Evolutionary conservation across 2,113 vertebrate species (phyloP), one percentile per base, ranked within the genome.

Genomic region (Vulpes vulpes): DNA sequence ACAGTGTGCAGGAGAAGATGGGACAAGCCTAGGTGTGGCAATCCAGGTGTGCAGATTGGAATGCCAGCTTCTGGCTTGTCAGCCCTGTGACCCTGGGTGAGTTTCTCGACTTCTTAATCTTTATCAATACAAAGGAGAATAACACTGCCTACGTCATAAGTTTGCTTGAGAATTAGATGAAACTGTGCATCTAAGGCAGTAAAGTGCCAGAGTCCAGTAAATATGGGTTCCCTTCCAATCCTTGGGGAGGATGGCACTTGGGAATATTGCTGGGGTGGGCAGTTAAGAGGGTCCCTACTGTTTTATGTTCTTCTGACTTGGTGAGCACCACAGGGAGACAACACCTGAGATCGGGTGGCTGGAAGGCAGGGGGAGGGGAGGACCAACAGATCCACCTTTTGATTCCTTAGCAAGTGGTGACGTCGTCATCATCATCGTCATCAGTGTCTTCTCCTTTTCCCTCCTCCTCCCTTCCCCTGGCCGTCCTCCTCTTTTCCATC

Each of bases 101-200:
- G 12, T 71, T 78, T 78, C 49, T 93, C 11, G 82, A 69, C 8
- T 49, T 82, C 65, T 69, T 85, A 14, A 60, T 27, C 57, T 57
- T 76, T 64, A 49, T 95, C 69, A 88, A 20, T 38, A 92, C 71
- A 69, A 82, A 76, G 2, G 25, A 74, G 51, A 91, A n/a, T 78
- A 81, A 51, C 12, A 59, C 49, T 17, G 1, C 27, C 19, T 71
- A 80, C 9, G 4, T 94, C 35, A 25, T 20, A 80, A 19, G 5
- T 38, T n/a, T 82, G n/a, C 53, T 69, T 27, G n/a, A 97, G 78
- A 86, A 82, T 86, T 82, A 87, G 57, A 53, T 76, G 15, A 67
- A 91, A 64, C 35, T 23, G 19, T 69, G 1, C 35, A 84, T 23
- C 51, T 55, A 89, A 84, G 49, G n/a, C 11, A 30, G 6, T n/a